These are phyloP conservation scores for Eristalis pertinax DNA, from an alignment of 2,888 invertebrate genomes.

Conservation along the genomic window DNA sequence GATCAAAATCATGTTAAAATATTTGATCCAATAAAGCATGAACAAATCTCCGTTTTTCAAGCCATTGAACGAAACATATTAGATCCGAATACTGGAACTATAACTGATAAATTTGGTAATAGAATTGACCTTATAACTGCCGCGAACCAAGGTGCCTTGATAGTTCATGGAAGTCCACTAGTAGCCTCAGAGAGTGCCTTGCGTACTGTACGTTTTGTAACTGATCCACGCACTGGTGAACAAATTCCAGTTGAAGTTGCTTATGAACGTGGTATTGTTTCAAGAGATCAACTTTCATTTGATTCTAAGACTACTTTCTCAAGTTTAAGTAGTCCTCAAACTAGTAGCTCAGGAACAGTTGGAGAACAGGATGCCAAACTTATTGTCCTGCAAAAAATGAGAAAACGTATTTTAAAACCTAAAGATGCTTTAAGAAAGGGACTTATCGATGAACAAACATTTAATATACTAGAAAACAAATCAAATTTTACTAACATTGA, in stretches of 20 bases:
- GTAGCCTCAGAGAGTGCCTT: constrained; percentile 87
- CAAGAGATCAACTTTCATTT: constrained; percentile 78
- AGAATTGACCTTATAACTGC: constrained; percentile 88
- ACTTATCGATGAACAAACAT: constrained; percentile 89
- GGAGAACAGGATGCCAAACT: constrained; percentile 86
- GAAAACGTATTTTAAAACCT: constrained; percentile 88
- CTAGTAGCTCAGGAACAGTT: constrained; percentile 73
- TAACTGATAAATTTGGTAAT: constrained; percentile 85
- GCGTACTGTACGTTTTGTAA: constrained; percentile 86
- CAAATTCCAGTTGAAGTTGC: constrained; percentile 91
- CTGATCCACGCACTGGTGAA: constrained; percentile 91
- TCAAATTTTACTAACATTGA: constrained; percentile 83
- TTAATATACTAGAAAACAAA: constrained; percentile 85
- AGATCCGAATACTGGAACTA: constrained; percentile 87
- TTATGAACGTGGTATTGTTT: constrained; percentile 88
- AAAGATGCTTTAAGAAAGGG: constrained; percentile 90
- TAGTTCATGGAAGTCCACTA: constrained; percentile 89
- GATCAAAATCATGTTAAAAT: constrained; percentile 87
- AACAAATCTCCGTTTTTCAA: constrained; percentile 86
- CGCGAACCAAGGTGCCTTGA: constrained; percentile 89
- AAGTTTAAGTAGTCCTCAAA: constrained; percentile 81
- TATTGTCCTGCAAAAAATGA: constrained; percentile 89
- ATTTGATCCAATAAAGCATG: constrained; percentile 86
- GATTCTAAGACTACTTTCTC: constrained; percentile 72
- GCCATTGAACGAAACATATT: constrained; percentile 90